These are phyloP conservation scores for Onychostruthus taczanowskii DNA, from an alignment of 2,113 vertebrate species.

Conservation along the genomic window DNA sequence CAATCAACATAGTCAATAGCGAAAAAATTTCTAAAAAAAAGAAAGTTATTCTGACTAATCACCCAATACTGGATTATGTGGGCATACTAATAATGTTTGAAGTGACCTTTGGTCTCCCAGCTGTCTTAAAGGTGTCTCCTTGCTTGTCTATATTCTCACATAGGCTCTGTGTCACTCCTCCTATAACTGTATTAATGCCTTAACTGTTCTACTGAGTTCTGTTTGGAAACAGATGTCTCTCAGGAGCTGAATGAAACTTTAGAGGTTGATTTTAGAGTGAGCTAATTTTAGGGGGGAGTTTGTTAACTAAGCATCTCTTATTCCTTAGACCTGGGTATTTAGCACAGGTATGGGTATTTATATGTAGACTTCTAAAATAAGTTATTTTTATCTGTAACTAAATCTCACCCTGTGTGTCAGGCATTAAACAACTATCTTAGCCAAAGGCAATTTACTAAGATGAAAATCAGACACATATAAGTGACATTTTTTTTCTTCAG, in stretches of 20 bases:
- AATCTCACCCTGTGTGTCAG: background rate
- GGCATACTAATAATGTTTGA: background rate
- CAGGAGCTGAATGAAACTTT: background rate
- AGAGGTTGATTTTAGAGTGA: background rate
- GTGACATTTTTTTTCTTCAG: background rate
- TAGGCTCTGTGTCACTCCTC: background rate
- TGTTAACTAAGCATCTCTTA: background rate
- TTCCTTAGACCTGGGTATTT: background rate
- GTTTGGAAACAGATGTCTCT: background rate
- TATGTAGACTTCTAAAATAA: background rate
- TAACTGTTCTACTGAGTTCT: background rate
- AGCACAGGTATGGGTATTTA: background rate
- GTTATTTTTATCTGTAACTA: background rate
- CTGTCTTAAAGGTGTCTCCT: background rate
- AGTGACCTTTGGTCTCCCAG: background rate
- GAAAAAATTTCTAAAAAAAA: background rate
- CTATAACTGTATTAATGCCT: background rate
- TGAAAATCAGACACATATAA: background rate
- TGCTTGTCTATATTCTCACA: background rate
- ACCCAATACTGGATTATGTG: background rate
- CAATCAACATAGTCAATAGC: background rate
- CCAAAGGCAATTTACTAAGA: background rate
- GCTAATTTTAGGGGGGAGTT: fast-evolving
- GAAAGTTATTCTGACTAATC: background rate
- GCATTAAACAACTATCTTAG: background rate